Evolutionary conservation across 1,140 invertebrate species (phyloP), one percentile per base, ranked within the genome.

Genomic region (Mercenaria mercenaria): DNA sequence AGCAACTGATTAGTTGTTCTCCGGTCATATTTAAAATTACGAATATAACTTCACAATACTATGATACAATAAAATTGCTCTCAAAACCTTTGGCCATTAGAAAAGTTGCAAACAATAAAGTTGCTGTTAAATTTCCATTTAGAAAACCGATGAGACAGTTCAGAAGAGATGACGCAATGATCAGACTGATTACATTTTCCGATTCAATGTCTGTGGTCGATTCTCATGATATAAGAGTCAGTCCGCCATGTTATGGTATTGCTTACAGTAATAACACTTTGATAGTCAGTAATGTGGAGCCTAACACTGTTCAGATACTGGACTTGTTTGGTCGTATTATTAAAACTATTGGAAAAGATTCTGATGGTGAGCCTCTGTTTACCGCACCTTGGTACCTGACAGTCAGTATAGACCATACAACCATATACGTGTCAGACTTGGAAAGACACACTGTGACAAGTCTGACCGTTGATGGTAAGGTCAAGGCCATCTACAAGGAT

Each of bases 61-160:
- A 29, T 26, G 59, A 39, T 64, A 3, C 1, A 26, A 29, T 64
- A 74, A 39, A 39, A 37, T 29, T 72, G 32, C 34, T 0, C 4
- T 79, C 43, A 41, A 4, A 23, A 50, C 74, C 74, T 4, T 47
- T 15, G 29, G 41, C 0, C n/a, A 79, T 79, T 18, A 52, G 41
- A 26, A 79, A 52, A 56, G 74, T 79, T 29, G 18, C 4, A 29
- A 26, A 79, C n/a, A 29, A 56, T 56, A 47, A 79, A 79, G 47
- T 34, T 18, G 50, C 50, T 34, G 47, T 79, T 29, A 79, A 41
- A 79, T 56, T 79, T 79, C 74, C 74, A 8, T n/a, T n/a, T n/a
- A n/a, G n/a, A n/a, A n/a, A n/a, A n/a, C n/a, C n/a, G n/a, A n/a
- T n/a, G n/a, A n/a, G n/a, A n/a, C n/a, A n/a, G n/a, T n/a, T n/a